Evolutionary conservation across 2,113 vertebrate genomes (phyloP), one percentile per base, ranked within the genome.

Genomic region (Fregata magnificens): DNA sequence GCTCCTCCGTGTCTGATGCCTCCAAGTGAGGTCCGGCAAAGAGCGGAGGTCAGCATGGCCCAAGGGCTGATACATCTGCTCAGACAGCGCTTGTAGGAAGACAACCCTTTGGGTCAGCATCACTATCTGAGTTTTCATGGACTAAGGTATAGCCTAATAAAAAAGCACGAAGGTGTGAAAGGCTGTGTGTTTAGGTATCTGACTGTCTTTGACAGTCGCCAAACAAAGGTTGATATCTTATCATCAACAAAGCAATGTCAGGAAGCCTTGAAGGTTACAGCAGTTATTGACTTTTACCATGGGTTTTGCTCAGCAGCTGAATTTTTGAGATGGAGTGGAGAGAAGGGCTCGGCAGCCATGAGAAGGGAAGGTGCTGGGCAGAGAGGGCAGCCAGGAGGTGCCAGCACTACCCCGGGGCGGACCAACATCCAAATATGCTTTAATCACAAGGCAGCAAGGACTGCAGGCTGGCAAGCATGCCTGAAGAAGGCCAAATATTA

Each of bases 401-500:
- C 88, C 67, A 69, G 62, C 67, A 63, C 72, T 67, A 72, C 56
- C 28, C 36, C 12, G 10, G n/a, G 10, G 13, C 10, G 7, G 22
- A 61, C 18, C 36, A 52, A 20, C 1, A 0, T 26, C 36, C 34
- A 58, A 58, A 49, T 21, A 11, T 2, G 26, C 45, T 87, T 40
- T 70, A 65, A 9, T n/a, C 62, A 56, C 26, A 40, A 78, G 22
- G 53, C 59, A 84, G 80, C 50, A 49, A 56, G 52, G 20, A 38
- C 65, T 1, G 2, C 58, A 32, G 69, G 47, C 61, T 83, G 88
- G 55, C 36, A 53, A 40, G 38, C 28, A 21, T 0, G 0, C 36
- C 56, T 56, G 22, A 72, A 53, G 26, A 36, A 69, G 16, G 31
- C 12, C 28, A 66, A 55, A 32, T 44, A 70, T 16, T 2, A 47